Evolutionary conservation across 2,797 vertebrate genomes (phyloP), one percentile per base, ranked within the genome.

Genomic region (Danionella dracula): DNA sequence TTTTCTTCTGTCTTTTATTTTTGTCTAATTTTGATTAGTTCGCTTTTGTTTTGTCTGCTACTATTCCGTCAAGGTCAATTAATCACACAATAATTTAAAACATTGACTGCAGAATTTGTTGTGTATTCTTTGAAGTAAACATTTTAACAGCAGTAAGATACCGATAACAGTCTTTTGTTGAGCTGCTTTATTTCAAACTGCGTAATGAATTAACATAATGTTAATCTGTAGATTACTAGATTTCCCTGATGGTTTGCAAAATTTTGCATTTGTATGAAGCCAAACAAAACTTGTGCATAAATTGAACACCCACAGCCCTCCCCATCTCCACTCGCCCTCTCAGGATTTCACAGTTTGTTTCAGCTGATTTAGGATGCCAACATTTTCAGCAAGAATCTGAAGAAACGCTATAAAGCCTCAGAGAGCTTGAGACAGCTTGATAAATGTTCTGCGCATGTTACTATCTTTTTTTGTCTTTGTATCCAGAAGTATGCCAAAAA

Each of bases 351-450:
- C 27, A 20, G 20, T 45, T 38, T 37, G 21, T 20, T 56, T 66
- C 44, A 12, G 17, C 40, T 21, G 42, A 49, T 64, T 64, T 66
- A 46, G 21, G 10, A 60, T 55, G 61, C 17, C 67, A 65, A 56
- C 27, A 41, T 40, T 40, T 58, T 68, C 59, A 60, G 53, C 1
- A 13, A 57, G 53, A 45, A 63, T 56, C 35, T 46, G 46, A 35
- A 23, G 17, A 44, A 34, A 19, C 17, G 27, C n/a, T n/a, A 6
- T 21, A 46, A 23, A 50, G 9, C 63, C 50, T 56, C 38, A 20
- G 63, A 56, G 63, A 53, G 21, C 54, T 49, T 4, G 31, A 51
- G 53, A 72, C 31, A 51, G 58, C 17, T 45, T 54, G 62, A 54
- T 37, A 66, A 55, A 55, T 55, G 10, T 55, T 66, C 51, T 55